These are phyloP conservation scores for Petrocephalus microphthalmus DNA, from an alignment of 2,113 vertebrate genomes.

Conservation along the genomic window DNA sequence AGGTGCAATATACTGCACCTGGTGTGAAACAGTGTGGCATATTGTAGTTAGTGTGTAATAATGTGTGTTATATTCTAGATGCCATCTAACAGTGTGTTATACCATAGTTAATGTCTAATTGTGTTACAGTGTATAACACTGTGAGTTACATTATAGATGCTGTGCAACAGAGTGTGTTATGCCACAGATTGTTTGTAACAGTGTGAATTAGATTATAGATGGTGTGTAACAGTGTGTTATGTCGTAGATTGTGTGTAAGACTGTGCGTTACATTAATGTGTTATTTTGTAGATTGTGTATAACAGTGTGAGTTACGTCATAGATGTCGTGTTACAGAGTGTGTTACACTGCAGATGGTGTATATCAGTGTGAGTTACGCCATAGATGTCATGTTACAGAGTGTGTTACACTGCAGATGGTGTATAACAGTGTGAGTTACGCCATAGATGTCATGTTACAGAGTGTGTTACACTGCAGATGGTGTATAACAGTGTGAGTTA, in stretches of 20 bases:
- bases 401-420: neutral
- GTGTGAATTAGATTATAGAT: neutral
- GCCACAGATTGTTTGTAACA: neutral
- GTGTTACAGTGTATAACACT: neutral
- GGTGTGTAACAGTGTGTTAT: too few relatives aligned
- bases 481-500: neutral
- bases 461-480: too few relatives aligned
- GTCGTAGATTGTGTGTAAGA: neutral
- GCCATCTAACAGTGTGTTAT: neutral
- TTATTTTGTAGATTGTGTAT: too few relatives aligned
- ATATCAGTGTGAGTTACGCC: neutral
- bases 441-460: neutral
- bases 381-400: neutral
- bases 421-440: neutral
- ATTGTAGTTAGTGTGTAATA: neutral
- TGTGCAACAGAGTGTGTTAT: neutral
- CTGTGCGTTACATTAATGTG: too few relatives aligned
- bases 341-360: constrained; percentile 60
- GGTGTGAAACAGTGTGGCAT: neutral
- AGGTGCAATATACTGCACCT: neutral
- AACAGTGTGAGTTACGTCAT: too few relatives aligned
- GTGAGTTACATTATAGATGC: neutral
- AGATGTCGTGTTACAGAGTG: neutral
- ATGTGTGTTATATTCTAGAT: neutral
- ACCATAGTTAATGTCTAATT: neutral